A percentile compares a stretch with the other conserved stretches of the same genome.
Evolutionary conservation across 2,797 vertebrate species (phyloP).

Genomic region (Loriculus beryllinus): DNA sequence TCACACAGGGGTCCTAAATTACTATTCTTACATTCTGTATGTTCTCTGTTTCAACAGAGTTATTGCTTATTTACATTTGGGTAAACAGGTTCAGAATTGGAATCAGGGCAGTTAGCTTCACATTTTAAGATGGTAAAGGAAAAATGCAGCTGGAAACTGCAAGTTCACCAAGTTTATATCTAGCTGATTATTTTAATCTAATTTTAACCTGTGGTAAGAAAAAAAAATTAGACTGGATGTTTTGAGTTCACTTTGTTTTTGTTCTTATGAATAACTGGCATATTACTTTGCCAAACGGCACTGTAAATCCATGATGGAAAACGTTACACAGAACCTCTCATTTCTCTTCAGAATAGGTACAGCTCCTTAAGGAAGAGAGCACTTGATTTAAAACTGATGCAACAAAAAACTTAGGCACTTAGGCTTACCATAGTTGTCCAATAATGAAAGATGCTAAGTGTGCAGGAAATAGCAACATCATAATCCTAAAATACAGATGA

Average conservation of each 20-base stretch:
- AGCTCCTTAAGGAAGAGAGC: not conserved
- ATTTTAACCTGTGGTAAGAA: constrained; percentile 57
- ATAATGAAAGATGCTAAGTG: not conserved
- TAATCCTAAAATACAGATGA: not conserved
- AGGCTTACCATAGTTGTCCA: not conserved
- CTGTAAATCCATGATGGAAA: constrained; percentile 26
- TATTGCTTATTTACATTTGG: not conserved
- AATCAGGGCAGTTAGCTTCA: not conserved
- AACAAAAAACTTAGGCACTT: not conserved
- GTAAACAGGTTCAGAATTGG: not conserved
- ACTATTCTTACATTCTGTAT: not conserved
- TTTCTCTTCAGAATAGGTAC: constrained; percentile 32
- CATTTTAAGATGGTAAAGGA: constrained; percentile 1
- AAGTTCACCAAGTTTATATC: constrained; percentile 52
- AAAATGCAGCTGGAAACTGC: constrained; percentile 34
- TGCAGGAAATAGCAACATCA: not conserved
- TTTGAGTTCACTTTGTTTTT: constrained; percentile 47
- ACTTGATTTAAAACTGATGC: not conserved
- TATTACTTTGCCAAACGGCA: constrained; percentile 27
- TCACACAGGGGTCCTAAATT: not conserved
- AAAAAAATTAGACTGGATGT: not conserved
- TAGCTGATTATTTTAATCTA: constrained; percentile 51
- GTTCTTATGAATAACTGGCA: constrained; percentile 16
- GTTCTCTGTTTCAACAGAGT: not conserved
- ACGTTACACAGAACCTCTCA: not conserved